These are phyloP conservation scores for Mastomys coucha DNA, from an alignment of 2,113 vertebrate species.

Conservation along the genomic window DNA sequence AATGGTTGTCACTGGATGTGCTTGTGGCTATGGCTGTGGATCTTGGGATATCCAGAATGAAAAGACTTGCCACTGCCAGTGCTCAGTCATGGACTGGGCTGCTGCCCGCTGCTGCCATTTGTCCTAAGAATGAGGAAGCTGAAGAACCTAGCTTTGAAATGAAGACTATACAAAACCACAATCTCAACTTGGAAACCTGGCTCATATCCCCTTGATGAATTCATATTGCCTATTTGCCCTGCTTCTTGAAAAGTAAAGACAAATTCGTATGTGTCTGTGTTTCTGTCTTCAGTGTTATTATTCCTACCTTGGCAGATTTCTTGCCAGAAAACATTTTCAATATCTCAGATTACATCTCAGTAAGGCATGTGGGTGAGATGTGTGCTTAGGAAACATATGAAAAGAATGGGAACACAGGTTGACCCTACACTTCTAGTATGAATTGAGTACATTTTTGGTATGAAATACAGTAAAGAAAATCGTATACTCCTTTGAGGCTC, in stretches of 20 bases:
- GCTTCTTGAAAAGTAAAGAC: slow-evolving; percentile 41
- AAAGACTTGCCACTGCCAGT: slow-evolving; percentile 66
- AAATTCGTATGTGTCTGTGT: background rate
- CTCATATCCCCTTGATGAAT: background rate
- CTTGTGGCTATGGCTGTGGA: slow-evolving; percentile 64
- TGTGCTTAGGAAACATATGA: background rate
- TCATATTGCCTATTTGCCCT: background rate
- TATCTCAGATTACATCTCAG: background rate
- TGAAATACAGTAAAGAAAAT: background rate
- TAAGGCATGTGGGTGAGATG: background rate
- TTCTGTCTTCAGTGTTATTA: background rate
- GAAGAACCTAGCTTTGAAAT: background rate
- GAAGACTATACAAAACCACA: background rate
- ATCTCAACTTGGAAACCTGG: background rate
- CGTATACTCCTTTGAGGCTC: background rate
- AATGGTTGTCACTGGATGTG: slow-evolving; percentile 24
- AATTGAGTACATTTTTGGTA: background rate
- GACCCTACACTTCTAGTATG: background rate
- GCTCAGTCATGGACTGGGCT: slow-evolving; percentile 28
- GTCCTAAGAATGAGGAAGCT: background rate
- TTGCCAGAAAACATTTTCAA: background rate
- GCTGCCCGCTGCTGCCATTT: slow-evolving; percentile 18
- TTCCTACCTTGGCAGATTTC: background rate
- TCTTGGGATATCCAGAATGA: slow-evolving; percentile 23
- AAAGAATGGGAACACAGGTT: background rate